phyloP scores from a whole-genome alignment of 1,140 invertebrate species.

The Bicyclus anynana region DNA sequence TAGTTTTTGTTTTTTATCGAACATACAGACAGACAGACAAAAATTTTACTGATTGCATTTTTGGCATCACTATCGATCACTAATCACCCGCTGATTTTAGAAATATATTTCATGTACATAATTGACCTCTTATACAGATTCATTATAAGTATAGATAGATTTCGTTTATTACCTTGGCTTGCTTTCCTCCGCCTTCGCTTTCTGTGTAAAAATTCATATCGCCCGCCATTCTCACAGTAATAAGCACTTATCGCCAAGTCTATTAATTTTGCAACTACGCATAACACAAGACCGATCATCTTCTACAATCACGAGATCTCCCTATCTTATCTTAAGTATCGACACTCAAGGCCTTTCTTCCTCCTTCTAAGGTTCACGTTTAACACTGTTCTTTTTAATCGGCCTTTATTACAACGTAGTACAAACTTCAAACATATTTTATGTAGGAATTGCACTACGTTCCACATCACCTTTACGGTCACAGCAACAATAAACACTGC shows the following conservation, averaged over 20 bases:
- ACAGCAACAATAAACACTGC: conserved; percentile 28
- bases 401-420: conserved; percentile 15
- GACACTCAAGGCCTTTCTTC: conserved; percentile 35
- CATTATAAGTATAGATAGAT: no score
- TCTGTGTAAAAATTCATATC: conserved; percentile 4
- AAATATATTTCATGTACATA: no score
- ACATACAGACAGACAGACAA: no score
- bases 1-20: no score
- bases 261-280: conserved; percentile 50
- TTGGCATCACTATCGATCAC: no score
- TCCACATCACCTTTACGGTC: conserved; percentile 33
- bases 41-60: no score
- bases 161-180: conserved; percentile 29
- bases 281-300: conserved; percentile 60
- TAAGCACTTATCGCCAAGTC: conserved; percentile 41
- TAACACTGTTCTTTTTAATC: conserved; percentile 25
- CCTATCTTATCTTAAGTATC: conserved; percentile 25
- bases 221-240: conserved; percentile 15
- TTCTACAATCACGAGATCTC: conserved; percentile 20
- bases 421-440: conserved; percentile 20
- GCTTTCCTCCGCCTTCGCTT: conserved; percentile 28
- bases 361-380: conserved; percentile 44
- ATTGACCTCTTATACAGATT: no score
- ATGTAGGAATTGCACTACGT: conserved; percentile 16
- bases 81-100: no score